Percentiles rank a stretch among this genome's conserved stretches.
These are phyloP conservation scores for Caenorhabditis sinica DNA, from an alignment of 2,888 invertebrate genomes.

Conservation along the genomic window DNA sequence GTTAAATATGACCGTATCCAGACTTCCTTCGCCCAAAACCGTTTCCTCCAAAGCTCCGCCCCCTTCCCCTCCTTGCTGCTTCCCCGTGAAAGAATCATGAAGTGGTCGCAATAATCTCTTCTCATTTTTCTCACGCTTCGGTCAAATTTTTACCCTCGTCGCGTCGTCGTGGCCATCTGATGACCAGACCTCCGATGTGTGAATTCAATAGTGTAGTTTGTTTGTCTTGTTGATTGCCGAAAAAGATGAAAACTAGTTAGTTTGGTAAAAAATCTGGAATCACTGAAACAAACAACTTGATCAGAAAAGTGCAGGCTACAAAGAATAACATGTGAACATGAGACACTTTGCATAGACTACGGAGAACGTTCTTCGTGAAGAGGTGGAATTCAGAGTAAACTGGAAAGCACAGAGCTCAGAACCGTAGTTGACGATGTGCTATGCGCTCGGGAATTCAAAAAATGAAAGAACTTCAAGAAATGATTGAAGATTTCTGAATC, in stretches of 20 bases:
- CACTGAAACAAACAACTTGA: slow-evolving; percentile 41
- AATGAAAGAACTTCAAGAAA: neutral
- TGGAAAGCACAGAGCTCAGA: slow-evolving; percentile 8
- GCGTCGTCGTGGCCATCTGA: slow-evolving; percentile 34
- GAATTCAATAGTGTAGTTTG: slow-evolving; percentile 40
- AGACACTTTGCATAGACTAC: neutral
- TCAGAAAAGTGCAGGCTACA: slow-evolving; percentile 1
- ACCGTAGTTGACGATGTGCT: neutral
- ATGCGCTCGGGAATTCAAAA: neutral
- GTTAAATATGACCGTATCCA: slow-evolving; percentile 32
- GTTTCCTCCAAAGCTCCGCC: slow-evolving; percentile 39
- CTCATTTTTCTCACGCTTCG: slow-evolving; percentile 9
- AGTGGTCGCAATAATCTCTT: slow-evolving; percentile 46
- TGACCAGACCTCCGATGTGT: slow-evolving; percentile 29
- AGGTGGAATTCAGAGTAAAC: neutral
- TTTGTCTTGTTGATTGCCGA: slow-evolving; percentile 19
- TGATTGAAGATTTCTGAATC: too few species aligned
- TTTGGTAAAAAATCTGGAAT: slow-evolving; percentile 1
- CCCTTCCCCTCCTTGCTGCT: neutral
- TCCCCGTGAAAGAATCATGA: slow-evolving; percentile 59
- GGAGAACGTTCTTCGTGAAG: slow-evolving; percentile 7
- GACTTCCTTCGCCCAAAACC: neutral
- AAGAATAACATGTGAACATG: slow-evolving; percentile 2
- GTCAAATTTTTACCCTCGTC: slow-evolving; percentile 45
- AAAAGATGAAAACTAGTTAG: slow-evolving; percentile 25